Evolutionary conservation across 2,888 invertebrate genomes (phyloP), one percentile per base, ranked within the genome.

Genomic region (Thecophora atra): DNA sequence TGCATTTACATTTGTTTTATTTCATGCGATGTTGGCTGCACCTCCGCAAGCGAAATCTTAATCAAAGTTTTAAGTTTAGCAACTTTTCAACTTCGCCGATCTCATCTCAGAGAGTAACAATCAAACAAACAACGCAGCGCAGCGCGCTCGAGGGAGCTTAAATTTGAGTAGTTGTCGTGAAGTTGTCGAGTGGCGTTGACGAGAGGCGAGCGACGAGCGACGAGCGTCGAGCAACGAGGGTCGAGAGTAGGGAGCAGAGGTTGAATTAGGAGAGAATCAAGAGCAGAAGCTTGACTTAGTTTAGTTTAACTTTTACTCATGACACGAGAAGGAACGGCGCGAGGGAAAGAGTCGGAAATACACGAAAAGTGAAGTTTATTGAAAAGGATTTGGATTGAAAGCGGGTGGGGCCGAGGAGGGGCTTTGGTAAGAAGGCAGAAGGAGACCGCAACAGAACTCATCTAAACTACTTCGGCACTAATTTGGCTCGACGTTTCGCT

Each of bases 31-130:
- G 70, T 56, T n/a, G 24, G 58, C 44, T 17, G 63, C 63, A 44
- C 44, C 17, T 30, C 71, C 71, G 58, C 66, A 44, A 37, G 66
- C 47, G 60, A 71, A 71, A 71, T 71, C 71, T 71, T 71, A 71
- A 71, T 71, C 71, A 71, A 71, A 71, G 47, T 71, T 66, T 71
- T 60, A 71, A 66, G 71, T 71, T 71, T 66, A 60, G n/a, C 28
- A 62, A 70, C 70, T 63, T 70, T 63, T 70, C 63, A 62, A 51
- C 63, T 70, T 62, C 52, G 44, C 13, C 44, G 44, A 15, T 24
- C 30, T 15, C 37, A 37, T 37, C 37, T 37, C 37, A n/a, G 7
- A 37, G 37, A 37, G 37, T 37, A 37, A 37, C 37, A 37, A 37
- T 37, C 37, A 37, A 37, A 30, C 60, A n/a, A 60, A 3, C 15